Conservation (phyloP, 2,888 invertebrate species). For the Chalcosyrphus nemorum region DNA sequence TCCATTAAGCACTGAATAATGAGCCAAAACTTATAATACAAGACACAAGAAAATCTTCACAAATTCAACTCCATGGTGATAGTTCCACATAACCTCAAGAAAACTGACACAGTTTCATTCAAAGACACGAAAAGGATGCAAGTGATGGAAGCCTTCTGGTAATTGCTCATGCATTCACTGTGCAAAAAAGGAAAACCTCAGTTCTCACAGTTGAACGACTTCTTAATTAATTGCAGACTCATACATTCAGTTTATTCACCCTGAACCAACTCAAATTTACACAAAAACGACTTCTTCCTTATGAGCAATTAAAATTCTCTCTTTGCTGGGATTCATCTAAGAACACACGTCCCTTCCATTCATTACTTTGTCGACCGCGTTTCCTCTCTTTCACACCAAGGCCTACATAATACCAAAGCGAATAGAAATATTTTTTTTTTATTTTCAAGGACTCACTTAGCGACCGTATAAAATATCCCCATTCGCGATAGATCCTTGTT, state of each 20-base stretch:
- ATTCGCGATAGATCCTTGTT: constrained; percentile 23
- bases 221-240: constrained; percentile 32
- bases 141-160: background rate
- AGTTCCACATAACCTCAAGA: background rate
- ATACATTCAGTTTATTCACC: constrained; percentile 41
- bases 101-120: background rate
- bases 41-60: too few relatives aligned
- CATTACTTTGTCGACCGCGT: background rate
- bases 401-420: background rate
- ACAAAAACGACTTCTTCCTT: constrained; percentile 40
- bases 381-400: background rate
- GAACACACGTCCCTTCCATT: constrained; percentile 5
- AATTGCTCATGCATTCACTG: background rate
- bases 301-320: constrained; percentile 56
- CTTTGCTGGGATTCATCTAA: constrained; percentile 18
- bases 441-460: constrained; percentile 50
- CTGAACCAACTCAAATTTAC: constrained; percentile 38
- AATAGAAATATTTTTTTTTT: constrained; percentile 40
- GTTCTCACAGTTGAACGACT: constrained; percentile 34
- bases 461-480: constrained; percentile 31
- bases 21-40: too few relatives aligned
- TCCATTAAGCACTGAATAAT: too few relatives aligned
- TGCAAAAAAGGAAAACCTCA: background rate
- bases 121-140: constrained; percentile 9
- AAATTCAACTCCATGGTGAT: background rate